Conservation (phyloP, 2,797 vertebrate species). For the Cetoscarus ocellatus region DNA sequence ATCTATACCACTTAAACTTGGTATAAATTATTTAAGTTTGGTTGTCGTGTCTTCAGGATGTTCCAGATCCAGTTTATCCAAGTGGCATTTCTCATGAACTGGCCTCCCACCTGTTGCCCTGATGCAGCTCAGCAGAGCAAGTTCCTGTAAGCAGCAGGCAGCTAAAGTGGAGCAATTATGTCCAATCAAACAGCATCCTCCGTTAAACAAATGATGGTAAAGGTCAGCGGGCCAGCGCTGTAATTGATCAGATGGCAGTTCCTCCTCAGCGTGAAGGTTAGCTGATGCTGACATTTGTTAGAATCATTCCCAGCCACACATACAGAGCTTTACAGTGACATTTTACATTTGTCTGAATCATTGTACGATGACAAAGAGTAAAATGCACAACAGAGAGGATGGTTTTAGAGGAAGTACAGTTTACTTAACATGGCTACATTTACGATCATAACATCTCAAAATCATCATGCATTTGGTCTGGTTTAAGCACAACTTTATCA, state of each 20-base stretch:
- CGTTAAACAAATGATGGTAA: slow-evolving; percentile 69
- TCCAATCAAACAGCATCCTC: slow-evolving; percentile 64
- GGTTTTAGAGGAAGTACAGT: no score
- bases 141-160: no score
- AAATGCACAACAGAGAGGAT: slow-evolving; percentile 14
- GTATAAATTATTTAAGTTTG: no score
- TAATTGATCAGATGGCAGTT: slow-evolving; percentile 74
- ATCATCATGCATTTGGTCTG: no score
- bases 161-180: slow-evolving; percentile 62
- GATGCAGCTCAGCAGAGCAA: background rate
- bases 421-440: no score
- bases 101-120: no score
- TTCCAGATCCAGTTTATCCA: no score
- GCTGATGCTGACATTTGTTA: slow-evolving; percentile 78
- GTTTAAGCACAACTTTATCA: no score
- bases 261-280: slow-evolving; percentile 69
- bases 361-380: slow-evolving; percentile 19
- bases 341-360: slow-evolving; percentile 61
- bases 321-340: slow-evolving; percentile 64
- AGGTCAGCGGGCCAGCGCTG: slow-evolving; percentile 61
- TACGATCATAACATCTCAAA: no score
- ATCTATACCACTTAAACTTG: no score
- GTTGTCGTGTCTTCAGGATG: no score
- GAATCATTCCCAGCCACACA: slow-evolving; percentile 62
- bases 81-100: no score